Evolutionary conservation across 2,888 invertebrate genomes (phyloP).

Genomic region (Xestoiulus laeticollis): DNA sequence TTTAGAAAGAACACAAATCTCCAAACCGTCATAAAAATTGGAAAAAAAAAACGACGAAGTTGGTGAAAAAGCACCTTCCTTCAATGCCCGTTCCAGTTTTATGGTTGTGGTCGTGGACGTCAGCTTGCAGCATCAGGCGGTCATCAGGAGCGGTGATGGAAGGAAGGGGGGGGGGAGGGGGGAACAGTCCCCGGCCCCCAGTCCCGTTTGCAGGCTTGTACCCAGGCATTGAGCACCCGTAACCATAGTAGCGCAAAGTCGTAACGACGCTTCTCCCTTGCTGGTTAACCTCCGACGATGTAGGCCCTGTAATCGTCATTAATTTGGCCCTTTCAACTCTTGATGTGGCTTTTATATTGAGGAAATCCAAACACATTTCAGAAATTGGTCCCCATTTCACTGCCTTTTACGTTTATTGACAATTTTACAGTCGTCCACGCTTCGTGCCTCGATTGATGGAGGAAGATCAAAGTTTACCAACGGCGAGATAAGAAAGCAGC

Average conservation of each 20-base stretch:
- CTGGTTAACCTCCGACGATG: slow-evolving; percentile 1
- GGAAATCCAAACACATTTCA: slow-evolving; percentile 9
- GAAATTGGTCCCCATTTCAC: slow-evolving; percentile 9
- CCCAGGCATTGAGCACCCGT: neutral
- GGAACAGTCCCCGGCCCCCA: neutral
- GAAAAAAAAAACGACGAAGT: too few relatives aligned
- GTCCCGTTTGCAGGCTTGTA: neutral
- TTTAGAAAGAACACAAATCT: neutral
- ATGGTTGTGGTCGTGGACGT: neutral
- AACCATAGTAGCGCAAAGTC: neutral
- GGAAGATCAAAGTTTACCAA: neutral
- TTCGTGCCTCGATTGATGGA: neutral
- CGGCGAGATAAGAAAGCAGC: neutral
- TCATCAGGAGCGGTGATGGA: neutral
- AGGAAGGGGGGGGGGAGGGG: neutral
- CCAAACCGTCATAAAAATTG: neutral
- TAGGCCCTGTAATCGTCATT: neutral
- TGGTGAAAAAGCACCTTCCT: neutral
- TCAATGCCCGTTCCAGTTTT: neutral
- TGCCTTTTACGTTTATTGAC: slow-evolving; percentile 9
- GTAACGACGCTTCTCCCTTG: neutral
- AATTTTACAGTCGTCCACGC: slow-evolving; percentile 9
- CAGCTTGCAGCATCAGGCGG: neutral
- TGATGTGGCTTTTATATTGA: slow-evolving; percentile 9
- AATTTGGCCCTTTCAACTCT: slow-evolving; percentile 1